Evolutionary conservation across 2,113 vertebrate species (phyloP).

Genomic region (Siniperca chuatsi): DNA sequence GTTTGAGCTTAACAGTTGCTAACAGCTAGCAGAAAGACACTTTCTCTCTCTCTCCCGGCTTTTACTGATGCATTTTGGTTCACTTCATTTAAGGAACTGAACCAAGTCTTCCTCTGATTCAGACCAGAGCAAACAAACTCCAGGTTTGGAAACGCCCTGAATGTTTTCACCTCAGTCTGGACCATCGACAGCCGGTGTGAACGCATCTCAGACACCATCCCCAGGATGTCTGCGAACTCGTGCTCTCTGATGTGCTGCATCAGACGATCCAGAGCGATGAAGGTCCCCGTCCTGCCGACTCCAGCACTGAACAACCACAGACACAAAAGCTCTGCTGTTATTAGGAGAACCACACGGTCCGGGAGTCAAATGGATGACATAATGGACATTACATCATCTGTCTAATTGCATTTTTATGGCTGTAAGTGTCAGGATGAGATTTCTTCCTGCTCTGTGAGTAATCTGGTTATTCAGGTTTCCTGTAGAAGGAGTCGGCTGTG

Average conservation of each 20-base stretch:
- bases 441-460: neutral
- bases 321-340: slow-evolving; percentile 2
- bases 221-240: slow-evolving; percentile 92
- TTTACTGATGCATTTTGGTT: too few species aligned
- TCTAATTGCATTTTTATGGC: neutral
- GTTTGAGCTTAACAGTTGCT: too few species aligned
- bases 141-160: too few species aligned
- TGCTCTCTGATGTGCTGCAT: slow-evolving; percentile 96
- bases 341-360: neutral
- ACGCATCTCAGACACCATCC: slow-evolving; percentile 94
- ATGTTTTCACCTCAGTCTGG: slow-evolving; percentile 91
- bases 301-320: slow-evolving; percentile 88
- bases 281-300: slow-evolving; percentile 95
- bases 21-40: too few species aligned
- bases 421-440: neutral
- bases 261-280: slow-evolving; percentile 96
- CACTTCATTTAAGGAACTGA: too few species aligned
- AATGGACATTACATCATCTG: slow-evolving; percentile 16
- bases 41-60: too few species aligned
- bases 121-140: too few species aligned
- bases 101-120: too few species aligned
- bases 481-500: too few species aligned
- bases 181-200: slow-evolving; percentile 97
- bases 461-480: too few species aligned
- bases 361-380: neutral